phyloP scores from a whole-genome alignment of 1,140 invertebrate genomes.

The Dendrolimus punctatus region DNA sequence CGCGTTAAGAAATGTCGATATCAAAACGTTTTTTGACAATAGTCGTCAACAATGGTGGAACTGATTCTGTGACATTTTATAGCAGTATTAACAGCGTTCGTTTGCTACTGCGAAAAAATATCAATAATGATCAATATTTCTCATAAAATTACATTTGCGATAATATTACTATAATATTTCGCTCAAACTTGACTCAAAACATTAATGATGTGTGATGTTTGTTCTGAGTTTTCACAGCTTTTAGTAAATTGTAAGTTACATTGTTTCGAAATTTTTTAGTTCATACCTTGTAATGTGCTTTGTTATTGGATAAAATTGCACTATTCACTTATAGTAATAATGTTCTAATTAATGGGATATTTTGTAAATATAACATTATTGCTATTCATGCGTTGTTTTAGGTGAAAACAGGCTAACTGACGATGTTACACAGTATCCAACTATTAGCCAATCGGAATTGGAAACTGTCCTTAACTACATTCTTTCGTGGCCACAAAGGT shows the following conservation, averaged over 20 bases:
- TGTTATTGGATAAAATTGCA: constrained; percentile 9
- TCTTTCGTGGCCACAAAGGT: constrained; percentile 81
- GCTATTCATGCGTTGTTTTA: constrained; percentile 35
- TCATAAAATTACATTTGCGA: constrained; percentile 45
- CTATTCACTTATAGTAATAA: constrained; percentile 4
- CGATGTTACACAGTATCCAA: constrained; percentile 75
- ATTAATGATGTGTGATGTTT: constrained; percentile 84
- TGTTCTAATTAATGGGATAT: constrained; percentile 3
- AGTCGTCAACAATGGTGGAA: constrained; percentile 70
- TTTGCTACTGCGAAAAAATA: constrained; percentile 65
- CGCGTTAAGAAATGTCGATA: constrained; percentile 11
- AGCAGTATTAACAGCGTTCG: constrained; percentile 43
- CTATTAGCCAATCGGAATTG: constrained; percentile 76
- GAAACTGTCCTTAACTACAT: constrained; percentile 79
- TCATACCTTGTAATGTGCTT: constrained; percentile 23
- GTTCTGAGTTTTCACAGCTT: constrained; percentile 84
- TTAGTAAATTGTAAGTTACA: constrained; percentile 82
- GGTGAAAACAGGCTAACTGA: constrained; percentile 75
- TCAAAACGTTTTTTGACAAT: constrained; percentile 64
- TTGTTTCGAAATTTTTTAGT: constrained; percentile 60
- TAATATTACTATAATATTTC: constrained; percentile 65
- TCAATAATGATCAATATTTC: constrained; percentile 67
- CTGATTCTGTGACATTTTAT: constrained; percentile 60
- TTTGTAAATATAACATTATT: background rate
- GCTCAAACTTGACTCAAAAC: constrained; percentile 45